Base-by-base conservation (phyloP, 2,113 vertebrate genomes). In the Erythrocercus mccallii region DNA sequence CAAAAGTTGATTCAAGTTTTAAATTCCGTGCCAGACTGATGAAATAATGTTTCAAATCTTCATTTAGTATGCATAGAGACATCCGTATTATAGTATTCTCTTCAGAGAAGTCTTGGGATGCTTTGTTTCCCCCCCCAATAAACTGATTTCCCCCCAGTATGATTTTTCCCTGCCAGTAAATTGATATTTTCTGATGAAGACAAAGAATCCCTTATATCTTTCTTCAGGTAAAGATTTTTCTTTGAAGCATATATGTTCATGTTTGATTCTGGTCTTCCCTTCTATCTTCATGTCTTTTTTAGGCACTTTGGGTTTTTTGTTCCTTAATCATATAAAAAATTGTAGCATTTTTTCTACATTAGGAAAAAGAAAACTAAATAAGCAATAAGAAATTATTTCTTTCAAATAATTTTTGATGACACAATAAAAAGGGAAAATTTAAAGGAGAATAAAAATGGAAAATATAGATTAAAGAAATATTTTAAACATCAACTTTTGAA, bases 221-320 rank as follows among this genome's bases (percentile, higher is more conserved):
- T 64, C 62, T 64, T 56, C 30, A 24, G 35, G 35, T 61, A 44
- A 88, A 76, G 17, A 28, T 47, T 83, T 66, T 80, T 80, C 42
- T 70, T 20, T 88, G 21, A 70, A 44, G 3, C 12, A 4, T 57
- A 12, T 31, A 2, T 56, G 20, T 68, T 44, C 45, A 20, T 37
- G 9, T 57, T 91, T 92, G 45, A 35, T 86, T 81, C 13, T 72
- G 7, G 0, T 70, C 90, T 77, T 65, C 27, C 4, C 17, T 73
- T 90, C 74, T 73, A 47, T 31, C 24, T 51, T 78, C 6, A 11
- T 15, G 2, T 44, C 2, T 50, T 18, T 62, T 88, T 89, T 77
- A 65, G 33, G 35, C 8, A 64, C 4, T 40, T 27, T 7, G 5
- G 0, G 0, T 0, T 33, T 73, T 62, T 66, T 56, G 9, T 82